Conservation (phyloP, 1,140 invertebrate species). For the Penaeus vannamei region DNA sequence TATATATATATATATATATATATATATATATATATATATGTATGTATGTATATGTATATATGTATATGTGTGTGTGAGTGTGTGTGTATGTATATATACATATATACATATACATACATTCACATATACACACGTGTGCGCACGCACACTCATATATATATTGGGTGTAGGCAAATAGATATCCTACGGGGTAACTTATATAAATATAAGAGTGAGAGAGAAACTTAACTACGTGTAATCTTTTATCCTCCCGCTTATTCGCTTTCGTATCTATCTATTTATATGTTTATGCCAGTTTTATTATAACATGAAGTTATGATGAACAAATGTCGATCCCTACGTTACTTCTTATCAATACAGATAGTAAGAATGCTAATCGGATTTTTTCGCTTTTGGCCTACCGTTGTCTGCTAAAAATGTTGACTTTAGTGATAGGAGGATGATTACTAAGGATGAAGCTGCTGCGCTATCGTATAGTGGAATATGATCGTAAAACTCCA, state of each 20-base stretch:
- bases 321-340: no score
- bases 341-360: no score
- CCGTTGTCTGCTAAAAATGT: no score
- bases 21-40: conserved; percentile 13
- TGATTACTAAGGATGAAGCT: neutral
- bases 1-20: conserved; percentile 6
- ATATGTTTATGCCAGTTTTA: no score
- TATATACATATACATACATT: conserved; percentile 19
- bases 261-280: no score
- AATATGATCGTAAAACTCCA: neutral
- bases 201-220: neutral
- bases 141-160: neutral
- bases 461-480: neutral
- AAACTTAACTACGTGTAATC: no score
- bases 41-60: neutral
- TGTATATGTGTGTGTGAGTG: neutral
- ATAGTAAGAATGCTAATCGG: no score
- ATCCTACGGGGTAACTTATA: neutral
- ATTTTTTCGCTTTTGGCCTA: no score
- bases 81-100: neutral
- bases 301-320: no score
- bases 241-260: no score
- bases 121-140: neutral
- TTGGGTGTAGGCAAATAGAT: neutral
- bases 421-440: no score